phyloP scores from a whole-genome alignment of 1,140 invertebrate species.

The Heliconius hewitsoni region DNA sequence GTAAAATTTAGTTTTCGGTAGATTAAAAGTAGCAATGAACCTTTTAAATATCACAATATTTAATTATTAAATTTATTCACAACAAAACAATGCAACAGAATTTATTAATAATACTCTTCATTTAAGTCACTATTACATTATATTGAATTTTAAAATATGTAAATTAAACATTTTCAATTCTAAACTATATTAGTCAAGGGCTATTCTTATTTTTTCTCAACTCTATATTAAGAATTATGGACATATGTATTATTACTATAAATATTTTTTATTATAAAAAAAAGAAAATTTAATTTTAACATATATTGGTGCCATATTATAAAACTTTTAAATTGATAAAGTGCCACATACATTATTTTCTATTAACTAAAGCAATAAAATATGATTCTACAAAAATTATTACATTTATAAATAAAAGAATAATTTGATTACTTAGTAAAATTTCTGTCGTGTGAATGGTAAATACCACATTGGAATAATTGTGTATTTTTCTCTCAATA shows the following conservation, averaged over 20 bases:
- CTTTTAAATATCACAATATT: neutral
- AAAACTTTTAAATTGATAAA: neutral
- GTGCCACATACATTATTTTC: neutral
- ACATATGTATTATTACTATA: no score
- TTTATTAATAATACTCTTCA: constrained; percentile 1
- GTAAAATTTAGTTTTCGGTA: neutral
- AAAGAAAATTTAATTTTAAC: neutral
- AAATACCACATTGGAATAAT: constrained; percentile 45
- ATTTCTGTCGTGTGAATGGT: constrained; percentile 30
- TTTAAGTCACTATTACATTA: neutral
- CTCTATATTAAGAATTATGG: no score
- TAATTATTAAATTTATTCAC: neutral
- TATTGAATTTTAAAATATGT: neutral
- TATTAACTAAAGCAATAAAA: neutral
- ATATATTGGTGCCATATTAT: neutral
- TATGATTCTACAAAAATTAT: neutral
- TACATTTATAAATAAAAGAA: neutral
- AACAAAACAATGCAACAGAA: neutral
- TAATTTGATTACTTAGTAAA: constrained; percentile 7
- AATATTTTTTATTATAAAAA: no score
- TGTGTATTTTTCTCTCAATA: constrained; percentile 73
- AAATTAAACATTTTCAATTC: neutral
- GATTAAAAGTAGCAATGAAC: neutral
- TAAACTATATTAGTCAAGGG: neutral
- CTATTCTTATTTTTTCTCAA: no score